These are phyloP conservation scores for Dascillus cervinus DNA, from an alignment of 2,888 invertebrate genomes.

Conservation along the genomic window DNA sequence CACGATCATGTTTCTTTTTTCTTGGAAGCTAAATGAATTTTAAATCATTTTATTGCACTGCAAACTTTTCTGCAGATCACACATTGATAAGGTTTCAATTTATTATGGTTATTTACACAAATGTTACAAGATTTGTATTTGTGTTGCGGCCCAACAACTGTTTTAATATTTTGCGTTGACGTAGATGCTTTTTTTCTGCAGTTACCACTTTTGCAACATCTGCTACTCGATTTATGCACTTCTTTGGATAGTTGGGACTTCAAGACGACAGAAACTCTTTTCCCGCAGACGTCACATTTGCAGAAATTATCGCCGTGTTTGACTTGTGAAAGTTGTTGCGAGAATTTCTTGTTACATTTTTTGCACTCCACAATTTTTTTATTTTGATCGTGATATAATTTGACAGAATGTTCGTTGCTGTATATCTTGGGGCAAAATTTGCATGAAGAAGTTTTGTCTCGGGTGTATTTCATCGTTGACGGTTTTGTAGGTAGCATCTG, in stretches of 20 bases:
- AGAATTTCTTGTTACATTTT: constrained; percentile 42
- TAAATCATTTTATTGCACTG: constrained; percentile 28
- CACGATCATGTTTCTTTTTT: constrained; percentile 46
- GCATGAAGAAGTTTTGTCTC: too few species aligned
- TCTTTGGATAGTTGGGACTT: too few species aligned
- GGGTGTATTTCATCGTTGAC: too few species aligned
- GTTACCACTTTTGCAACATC: constrained; percentile 10
- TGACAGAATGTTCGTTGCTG: too few species aligned
- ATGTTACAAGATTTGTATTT: too few species aligned
- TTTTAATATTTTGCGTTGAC: constrained; percentile 11
- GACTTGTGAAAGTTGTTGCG: constrained; percentile 33
- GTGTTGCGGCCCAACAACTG: too few species aligned
- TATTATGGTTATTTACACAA: not conserved
- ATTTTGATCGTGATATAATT: too few species aligned
- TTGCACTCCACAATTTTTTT: constrained; percentile 36
- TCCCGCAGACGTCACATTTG: constrained; percentile 36
- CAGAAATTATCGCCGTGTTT: constrained; percentile 27
- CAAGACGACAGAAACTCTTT: constrained; percentile 35
- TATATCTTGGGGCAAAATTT: too few species aligned
- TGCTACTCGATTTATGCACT: too few species aligned
- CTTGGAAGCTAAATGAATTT: constrained; percentile 28
- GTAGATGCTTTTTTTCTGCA: constrained; percentile 18
- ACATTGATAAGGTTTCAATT: constrained; percentile 21
- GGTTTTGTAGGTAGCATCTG: too few species aligned
- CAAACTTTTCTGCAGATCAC: constrained; percentile 28